Base-by-base conservation (phyloP, 1,140 invertebrate genomes). In the Eupeodes corollae region DNA sequence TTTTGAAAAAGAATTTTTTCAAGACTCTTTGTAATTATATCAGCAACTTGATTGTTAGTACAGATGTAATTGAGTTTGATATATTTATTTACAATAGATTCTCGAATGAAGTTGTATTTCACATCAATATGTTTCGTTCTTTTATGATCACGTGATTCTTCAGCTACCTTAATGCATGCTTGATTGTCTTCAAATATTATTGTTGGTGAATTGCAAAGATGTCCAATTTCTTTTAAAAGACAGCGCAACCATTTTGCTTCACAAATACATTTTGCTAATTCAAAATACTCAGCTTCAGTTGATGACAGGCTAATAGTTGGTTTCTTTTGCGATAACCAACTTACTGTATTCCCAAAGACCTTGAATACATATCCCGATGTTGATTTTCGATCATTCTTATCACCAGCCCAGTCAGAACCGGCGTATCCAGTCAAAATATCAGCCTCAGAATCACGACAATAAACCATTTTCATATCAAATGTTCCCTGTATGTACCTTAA, bases 371-470 rank as follows among this genome's bases (percentile, higher is more conserved):
- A 68, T 6, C 67, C 67, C 14, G 59, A 61, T 21, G 61, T 71
- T 19, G 67, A 72, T 52, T 61, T 69, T 40, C 66, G 55, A 32
- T 70, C 61, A 12, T 49, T 14, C 8, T 6, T 51, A 38, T 66
- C 55, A 8, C 50, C 57, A 16, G 52, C 68, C 63, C 68, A 72
- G 53, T 73, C 65, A 6, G 68, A 54, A 54, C 72, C 70, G 11
- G 63, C 59, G 58, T 54, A 72, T 18, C 63, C 63, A 37, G 53
- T 44, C n/a, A 71, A 32, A 8, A 53, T 50, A 31, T 49, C n/a
- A n/a, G n/a, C n/a, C n/a, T n/a, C n/a, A n/a, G n/a, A n/a, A n/a
- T n/a, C n/a, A n/a, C n/a, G n/a, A n/a, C n/a, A n/a, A n/a, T n/a
- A n/a, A n/a, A n/a, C n/a, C n/a, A n/a, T n/a, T n/a, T n/a, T n/a